A percentile compares a stretch with the other conserved stretches of the same genome.
Evolutionary conservation across 1,140 invertebrate species (phyloP).

Genomic region (Drosophila rhopaloa): DNA sequence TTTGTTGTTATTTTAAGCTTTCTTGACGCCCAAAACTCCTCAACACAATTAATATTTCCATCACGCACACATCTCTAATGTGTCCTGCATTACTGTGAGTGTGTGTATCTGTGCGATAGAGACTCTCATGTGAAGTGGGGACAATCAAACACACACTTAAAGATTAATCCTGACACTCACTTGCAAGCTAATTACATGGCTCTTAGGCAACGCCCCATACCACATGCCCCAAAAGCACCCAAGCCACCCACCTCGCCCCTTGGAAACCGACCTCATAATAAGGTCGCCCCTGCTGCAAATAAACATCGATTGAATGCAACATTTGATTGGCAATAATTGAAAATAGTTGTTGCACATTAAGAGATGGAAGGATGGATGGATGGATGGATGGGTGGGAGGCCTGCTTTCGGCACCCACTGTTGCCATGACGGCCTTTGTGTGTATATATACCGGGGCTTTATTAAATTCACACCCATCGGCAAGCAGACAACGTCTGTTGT

Average conservation of each 20-base stretch:
- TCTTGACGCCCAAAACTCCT: too few species aligned
- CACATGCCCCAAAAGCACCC: not conserved
- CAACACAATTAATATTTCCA: not conserved
- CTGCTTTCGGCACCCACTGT: constrained; percentile 57
- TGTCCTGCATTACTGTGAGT: constrained; percentile 55
- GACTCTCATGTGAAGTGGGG: constrained; percentile 61
- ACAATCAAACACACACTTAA: constrained; percentile 83
- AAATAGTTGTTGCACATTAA: constrained; percentile 82
- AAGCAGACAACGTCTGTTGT: constrained; percentile 43
- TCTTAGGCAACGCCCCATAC: constrained; percentile 68
- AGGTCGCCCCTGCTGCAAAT: constrained; percentile 58
- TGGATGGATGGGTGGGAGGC: constrained; percentile 1
- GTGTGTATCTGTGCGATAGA: constrained; percentile 14
- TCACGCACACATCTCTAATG: constrained; percentile 6
- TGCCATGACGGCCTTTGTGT: constrained; percentile 71
- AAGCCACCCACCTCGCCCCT: not conserved
- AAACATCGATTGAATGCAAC: constrained; percentile 83
- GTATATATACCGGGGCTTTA: constrained; percentile 51
- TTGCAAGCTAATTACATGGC: constrained; percentile 83
- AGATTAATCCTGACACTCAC: constrained; percentile 82
- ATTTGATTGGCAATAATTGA: constrained; percentile 84
- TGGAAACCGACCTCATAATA: constrained; percentile 48
- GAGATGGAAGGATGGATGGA: constrained; percentile 14
- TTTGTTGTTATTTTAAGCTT: too few species aligned
- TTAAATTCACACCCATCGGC: constrained; percentile 76